phyloP scores from a whole-genome alignment of 2,113 vertebrate genomes.

The Sturnira hondurensis region DNA sequence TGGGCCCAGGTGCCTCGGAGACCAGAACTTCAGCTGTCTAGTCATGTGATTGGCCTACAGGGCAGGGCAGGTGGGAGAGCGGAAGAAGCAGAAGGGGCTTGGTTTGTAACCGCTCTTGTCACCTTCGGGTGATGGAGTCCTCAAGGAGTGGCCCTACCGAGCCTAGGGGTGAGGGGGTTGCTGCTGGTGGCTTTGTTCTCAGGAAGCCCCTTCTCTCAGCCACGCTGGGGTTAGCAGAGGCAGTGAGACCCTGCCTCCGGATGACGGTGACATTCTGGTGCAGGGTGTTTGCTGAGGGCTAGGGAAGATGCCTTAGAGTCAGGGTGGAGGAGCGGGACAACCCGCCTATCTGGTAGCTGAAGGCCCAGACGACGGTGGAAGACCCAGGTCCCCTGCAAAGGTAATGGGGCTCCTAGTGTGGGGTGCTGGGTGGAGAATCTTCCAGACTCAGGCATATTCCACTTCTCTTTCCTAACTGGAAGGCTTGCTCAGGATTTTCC shows the following conservation, averaged over 20 bases:
- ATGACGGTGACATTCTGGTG: not conserved
- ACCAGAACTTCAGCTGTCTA: not conserved
- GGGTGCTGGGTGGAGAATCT: not conserved
- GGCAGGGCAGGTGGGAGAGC: rapidly evolving
- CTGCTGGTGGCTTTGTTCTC: not conserved
- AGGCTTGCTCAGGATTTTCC: rapidly evolving
- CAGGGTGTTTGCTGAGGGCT: not conserved
- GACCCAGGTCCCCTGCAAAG: not conserved
- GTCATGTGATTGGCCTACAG: not conserved
- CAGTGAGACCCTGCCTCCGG: rapidly evolving
- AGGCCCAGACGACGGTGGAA: not conserved
- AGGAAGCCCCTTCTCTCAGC: too few species aligned
- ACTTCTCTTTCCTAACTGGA: not conserved
- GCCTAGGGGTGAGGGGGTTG: rapidly evolving
- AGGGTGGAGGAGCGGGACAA: not conserved
- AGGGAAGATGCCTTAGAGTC: rapidly evolving
- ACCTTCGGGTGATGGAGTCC: not conserved
- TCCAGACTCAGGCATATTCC: not conserved
- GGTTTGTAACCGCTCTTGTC: not conserved
- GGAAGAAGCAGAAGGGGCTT: not conserved
- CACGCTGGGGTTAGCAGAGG: not conserved
- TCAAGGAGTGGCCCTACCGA: not conserved
- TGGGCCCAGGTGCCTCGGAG: not conserved
- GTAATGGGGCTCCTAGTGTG: too few species aligned
- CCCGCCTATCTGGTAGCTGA: not conserved